Conservation (phyloP, 2,888 invertebrate genomes). For the Drosophila melanosoma region DNA sequence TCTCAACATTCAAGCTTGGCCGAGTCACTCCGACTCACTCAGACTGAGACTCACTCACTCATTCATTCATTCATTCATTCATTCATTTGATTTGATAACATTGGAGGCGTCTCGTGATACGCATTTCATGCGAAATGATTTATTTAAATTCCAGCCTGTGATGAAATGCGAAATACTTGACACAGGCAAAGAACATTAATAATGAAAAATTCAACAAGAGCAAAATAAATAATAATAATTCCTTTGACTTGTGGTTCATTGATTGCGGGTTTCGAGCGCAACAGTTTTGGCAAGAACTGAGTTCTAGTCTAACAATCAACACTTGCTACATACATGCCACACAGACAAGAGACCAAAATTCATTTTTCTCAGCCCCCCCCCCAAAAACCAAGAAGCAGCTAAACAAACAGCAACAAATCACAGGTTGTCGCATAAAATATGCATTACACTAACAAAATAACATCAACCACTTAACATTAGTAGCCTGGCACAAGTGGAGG, state of each 20-base stretch:
- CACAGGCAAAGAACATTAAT: conserved; percentile 36
- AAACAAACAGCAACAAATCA: conserved; percentile 55
- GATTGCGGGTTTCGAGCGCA: conserved; percentile 44
- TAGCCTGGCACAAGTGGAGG: not conserved
- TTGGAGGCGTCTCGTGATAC: conserved; percentile 53
- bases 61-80: conserved; percentile 45
- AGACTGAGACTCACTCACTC: conserved; percentile 29
- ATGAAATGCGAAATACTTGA: conserved; percentile 32
- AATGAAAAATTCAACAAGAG: conserved; percentile 33
- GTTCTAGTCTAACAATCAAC: conserved; percentile 41
- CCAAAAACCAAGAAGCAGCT: conserved; percentile 15
- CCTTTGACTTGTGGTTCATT: conserved; percentile 49
- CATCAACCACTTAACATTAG: conserved; percentile 55
- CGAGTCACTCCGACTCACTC: conserved; percentile 32
- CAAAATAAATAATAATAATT: conserved; percentile 20
- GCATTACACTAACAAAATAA: conserved; percentile 54
- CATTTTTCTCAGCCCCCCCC: conserved; percentile 66
- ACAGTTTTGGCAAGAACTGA: conserved; percentile 57
- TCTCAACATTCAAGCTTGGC: conserved; percentile 27
- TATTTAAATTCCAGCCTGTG: conserved; percentile 71
- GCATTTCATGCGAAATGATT: conserved; percentile 76
- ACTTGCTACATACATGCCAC: conserved; percentile 47
- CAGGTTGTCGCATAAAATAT: conserved; percentile 71
- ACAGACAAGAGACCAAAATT: conserved; percentile 63
- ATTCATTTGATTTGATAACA: conserved; percentile 76